These are phyloP conservation scores for Drosophila picticornis DNA, from an alignment of 2,888 invertebrate species.

Conservation along the genomic window DNA sequence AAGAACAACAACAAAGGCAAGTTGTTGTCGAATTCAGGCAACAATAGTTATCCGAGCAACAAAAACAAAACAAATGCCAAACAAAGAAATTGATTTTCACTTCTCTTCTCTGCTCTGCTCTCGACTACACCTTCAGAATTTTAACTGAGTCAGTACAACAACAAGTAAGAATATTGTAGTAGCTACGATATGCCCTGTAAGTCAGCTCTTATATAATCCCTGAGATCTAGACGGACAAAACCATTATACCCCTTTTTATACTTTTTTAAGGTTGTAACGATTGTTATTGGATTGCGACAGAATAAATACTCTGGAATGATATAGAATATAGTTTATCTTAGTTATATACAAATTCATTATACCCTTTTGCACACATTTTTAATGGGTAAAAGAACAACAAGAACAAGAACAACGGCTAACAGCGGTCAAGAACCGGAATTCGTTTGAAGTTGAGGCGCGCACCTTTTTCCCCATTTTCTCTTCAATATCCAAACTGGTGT, in stretches of 20 bases:
- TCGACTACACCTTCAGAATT: slow-evolving; percentile 59
- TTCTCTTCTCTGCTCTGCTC: slow-evolving; percentile 42
- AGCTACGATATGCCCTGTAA: neutral
- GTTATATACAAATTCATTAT: neutral
- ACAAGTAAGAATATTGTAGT: neutral
- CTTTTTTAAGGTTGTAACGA: neutral
- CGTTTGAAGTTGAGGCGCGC: slow-evolving; percentile 69
- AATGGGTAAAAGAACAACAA: slow-evolving; percentile 11
- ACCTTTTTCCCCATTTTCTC: slow-evolving; percentile 53
- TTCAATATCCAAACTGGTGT: slow-evolving; percentile 8
- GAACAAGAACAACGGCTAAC: neutral
- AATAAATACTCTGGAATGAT: neutral
- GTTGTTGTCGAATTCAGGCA: slow-evolving; percentile 46
- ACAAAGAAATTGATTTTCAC: slow-evolving; percentile 80
- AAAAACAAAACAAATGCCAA: slow-evolving; percentile 50
- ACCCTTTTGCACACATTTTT: slow-evolving; percentile 25
- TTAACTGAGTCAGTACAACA: slow-evolving; percentile 68
- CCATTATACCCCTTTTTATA: neutral
- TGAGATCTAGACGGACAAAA: neutral
- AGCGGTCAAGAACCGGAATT: slow-evolving; percentile 70
- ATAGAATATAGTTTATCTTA: neutral
- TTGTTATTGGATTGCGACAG: neutral
- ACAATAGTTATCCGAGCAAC: slow-evolving; percentile 36
- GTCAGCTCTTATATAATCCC: too few relatives aligned
- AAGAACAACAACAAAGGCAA: slow-evolving; percentile 27